phyloP scores from a whole-genome alignment of 2,113 vertebrate species.

The Trematocara macrostoma region DNA sequence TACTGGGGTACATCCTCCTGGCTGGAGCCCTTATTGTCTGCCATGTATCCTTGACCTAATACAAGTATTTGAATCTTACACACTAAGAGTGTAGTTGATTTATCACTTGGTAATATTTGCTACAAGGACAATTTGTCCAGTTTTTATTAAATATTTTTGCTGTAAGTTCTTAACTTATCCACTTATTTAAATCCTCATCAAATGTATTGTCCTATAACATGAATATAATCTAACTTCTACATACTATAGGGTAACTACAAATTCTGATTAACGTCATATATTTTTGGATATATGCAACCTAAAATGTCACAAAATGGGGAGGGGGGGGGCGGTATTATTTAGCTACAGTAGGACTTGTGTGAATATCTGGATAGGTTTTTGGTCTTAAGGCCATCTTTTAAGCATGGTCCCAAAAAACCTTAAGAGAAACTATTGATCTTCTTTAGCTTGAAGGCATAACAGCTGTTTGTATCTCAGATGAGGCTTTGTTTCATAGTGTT shows the following conservation, averaged over 20 bases:
- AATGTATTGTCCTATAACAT: background rate
- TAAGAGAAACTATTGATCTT: background rate
- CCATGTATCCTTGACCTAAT: conserved; percentile 87
- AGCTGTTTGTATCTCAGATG: background rate
- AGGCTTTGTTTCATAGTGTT: background rate
- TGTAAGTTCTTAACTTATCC: background rate
- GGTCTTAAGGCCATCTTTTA: background rate
- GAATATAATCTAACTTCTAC: background rate
- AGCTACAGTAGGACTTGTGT: background rate
- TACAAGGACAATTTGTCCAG: background rate
- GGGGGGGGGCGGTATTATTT: background rate
- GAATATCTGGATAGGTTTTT: background rate
- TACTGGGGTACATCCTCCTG: conserved; percentile 91
- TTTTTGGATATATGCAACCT: background rate
- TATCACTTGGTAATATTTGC: background rate
- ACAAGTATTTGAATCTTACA: background rate
- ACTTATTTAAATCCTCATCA: background rate
- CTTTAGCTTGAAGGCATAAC: background rate
- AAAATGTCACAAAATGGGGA: background rate
- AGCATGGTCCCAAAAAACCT: background rate
- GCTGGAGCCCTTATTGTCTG: conserved; percentile 89
- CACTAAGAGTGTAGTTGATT: background rate
- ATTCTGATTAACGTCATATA: background rate
- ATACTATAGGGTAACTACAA: background rate
- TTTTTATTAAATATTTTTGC: background rate